Base-by-base conservation (phyloP, 2,797 vertebrate genomes). In the Karalla daura region DNA sequence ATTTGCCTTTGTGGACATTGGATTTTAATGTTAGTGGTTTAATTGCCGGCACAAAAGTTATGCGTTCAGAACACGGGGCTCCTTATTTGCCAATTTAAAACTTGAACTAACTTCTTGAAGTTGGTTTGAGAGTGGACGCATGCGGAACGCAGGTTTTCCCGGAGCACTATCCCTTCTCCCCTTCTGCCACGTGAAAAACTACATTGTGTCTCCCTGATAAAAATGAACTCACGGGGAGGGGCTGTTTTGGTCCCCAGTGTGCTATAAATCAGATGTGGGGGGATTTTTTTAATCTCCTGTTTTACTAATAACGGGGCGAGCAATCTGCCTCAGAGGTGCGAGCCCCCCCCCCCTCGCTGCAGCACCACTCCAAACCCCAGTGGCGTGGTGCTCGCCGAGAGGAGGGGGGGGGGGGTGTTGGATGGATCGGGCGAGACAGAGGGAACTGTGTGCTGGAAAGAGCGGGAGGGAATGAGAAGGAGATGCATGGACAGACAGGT, bases 401-500 rank as follows among this genome's bases (percentile, higher is more conserved):
- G 43, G 52, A 61, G 85, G n/a, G n/a, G n/a, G n/a, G n/a, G n/a
- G n/a, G n/a, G n/a, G n/a, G n/a, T n/a, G n/a, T n/a, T n/a, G n/a
- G 86, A 90, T 80, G 58, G 83, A 90, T 82, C 7, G 70, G 70
- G 65, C 37, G 50, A 69, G 81, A 80, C 54, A 67, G 53, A 61
- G 53, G 46, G 58, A 72, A 63, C 59, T 27, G 62, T 71, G 79
- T 55, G 68, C 63, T 46, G 45, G 54, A 60, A 63, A 55, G 63
- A 55, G 76, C 75, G 70, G 58, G 56, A 24, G 74, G 59, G 74
- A 83, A 80, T 76, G 62, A 64, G 76, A 85, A 82, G 76, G 76
- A 93, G 91, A 93, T 87, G 84, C 90, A 93, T 90, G 85, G 82
- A 81, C 73, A 47, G 72, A 83, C 83, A 81, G 86, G 86, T 70